These are phyloP conservation scores for Morpho helenor DNA, from an alignment of 2,888 invertebrate genomes.

Conservation along the genomic window DNA sequence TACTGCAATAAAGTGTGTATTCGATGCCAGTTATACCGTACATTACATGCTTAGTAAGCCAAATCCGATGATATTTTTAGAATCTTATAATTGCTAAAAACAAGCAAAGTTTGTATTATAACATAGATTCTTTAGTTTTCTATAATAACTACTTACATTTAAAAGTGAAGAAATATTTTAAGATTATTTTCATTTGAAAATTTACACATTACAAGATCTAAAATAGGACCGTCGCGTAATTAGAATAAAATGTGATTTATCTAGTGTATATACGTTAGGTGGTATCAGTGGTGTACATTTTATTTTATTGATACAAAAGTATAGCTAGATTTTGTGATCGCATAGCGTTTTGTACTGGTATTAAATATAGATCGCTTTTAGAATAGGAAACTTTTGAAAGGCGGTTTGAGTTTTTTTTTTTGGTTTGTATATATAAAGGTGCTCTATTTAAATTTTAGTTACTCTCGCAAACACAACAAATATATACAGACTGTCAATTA, in stretches of 20 bases:
- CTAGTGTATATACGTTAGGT: slow-evolving; percentile 70
- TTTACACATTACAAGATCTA: slow-evolving; percentile 1
- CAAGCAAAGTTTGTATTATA: no score
- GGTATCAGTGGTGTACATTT: slow-evolving; percentile 72
- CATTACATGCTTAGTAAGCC: no score
- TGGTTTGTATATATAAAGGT: slow-evolving; percentile 26
- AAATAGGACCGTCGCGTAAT: slow-evolving; percentile 24
- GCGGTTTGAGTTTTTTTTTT: slow-evolving; percentile 20
- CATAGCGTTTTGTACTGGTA: slow-evolving; percentile 71
- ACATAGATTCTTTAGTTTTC: no score
- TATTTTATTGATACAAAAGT: slow-evolving; percentile 61
- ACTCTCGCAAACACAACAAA: slow-evolving; percentile 10
- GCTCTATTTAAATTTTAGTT: slow-evolving; percentile 22
- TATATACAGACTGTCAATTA: slow-evolving; percentile 14
- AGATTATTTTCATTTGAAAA: neutral
- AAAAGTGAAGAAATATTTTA: neutral
- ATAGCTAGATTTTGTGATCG: slow-evolving; percentile 71
- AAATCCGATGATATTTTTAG: no score
- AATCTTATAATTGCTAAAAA: no score
- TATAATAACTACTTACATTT: no score
- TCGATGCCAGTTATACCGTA: no score
- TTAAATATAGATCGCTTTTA: slow-evolving; percentile 51
- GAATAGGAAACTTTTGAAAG: slow-evolving; percentile 35
- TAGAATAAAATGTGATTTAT: slow-evolving; percentile 68
- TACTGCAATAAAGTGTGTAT: no score